Evolutionary conservation across 2,797 vertebrate genomes (phyloP), one percentile per base, ranked within the genome.

Genomic region (Enteromius anoplus): DNA sequence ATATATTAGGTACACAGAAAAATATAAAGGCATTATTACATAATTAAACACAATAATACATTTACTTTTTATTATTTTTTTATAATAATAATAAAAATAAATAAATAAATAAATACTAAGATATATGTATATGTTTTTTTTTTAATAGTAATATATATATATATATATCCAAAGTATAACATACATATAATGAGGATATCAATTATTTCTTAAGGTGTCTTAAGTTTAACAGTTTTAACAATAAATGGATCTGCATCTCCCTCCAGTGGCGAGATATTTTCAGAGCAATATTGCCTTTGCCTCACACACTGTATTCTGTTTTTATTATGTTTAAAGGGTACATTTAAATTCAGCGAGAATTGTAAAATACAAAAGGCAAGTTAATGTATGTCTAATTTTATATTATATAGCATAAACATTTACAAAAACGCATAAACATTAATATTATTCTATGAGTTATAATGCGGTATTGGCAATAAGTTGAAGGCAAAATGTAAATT

Each of bases 181-280:
- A 45, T 11, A 19, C 5, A 29, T 78, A 29, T 1, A 37, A 75
- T 14, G 11, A 21, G 2, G 11, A 23, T 40, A 37, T 23, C 37
- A 19, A 12, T 7, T 47, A 45, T 34, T 32, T 45, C 40, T 26
- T 15, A 19, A 62, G 14, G 26, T 53, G 23, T 11, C 3, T 10
- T 4, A 71, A 6, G 40, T 29, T 1, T 23, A 42, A 15, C 9
- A 5, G 14, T 64, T 42, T 49, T 49, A 8, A 51, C 19, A 76
- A 75, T 76, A 71, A 32, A 51, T 47, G 10, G 76, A 37, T 76
- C 37, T 86, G 62, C 79, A 80, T 76, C 72, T 62, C 91, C 92
- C 88, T 88, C 92, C 92, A 90, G 92, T 93, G 94, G 90, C 72
- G n/a, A 45, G 4, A 37, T 21, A 8, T 34, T 45, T 32, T 37